Conservation (phyloP, 2,113 vertebrate genomes). For the Brachypteracias leptosomus region DNA sequence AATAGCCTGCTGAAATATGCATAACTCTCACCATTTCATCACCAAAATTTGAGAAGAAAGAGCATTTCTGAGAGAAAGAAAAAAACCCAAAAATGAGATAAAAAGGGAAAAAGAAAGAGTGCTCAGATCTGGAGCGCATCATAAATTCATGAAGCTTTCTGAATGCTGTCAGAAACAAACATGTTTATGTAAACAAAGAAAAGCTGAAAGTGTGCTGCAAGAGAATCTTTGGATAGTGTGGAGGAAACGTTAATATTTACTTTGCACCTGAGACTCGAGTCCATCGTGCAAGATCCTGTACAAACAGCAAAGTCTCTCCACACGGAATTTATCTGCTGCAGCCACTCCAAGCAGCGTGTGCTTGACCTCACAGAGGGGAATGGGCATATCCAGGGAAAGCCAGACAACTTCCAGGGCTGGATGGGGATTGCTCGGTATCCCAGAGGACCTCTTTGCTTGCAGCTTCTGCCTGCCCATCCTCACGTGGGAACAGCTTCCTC, state of each 20-base stretch:
- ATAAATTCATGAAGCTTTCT: constrained; percentile 53
- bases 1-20: not conserved
- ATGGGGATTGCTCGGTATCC: too few relatives aligned
- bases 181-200: not conserved
- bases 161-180: constrained; percentile 37
- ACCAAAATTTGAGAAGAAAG: constrained; percentile 9
- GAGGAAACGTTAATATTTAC: not conserved
- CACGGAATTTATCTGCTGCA: accelerated
- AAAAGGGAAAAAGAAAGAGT: not conserved
- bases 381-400: not conserved
- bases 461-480: not conserved
- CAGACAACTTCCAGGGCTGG: too few relatives aligned
- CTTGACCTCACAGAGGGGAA: accelerated
- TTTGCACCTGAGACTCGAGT: not conserved
- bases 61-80: not conserved
- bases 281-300: accelerated
- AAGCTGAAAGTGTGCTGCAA: not conserved
- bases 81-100: too few relatives aligned
- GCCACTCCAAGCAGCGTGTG: not conserved
- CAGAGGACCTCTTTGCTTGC: not conserved
- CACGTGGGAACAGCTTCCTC: not conserved
- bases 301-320: not conserved
- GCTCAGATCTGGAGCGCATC: not conserved
- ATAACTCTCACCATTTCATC: not conserved
- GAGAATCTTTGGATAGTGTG: not conserved